Base-by-base conservation (phyloP, 2,797 vertebrate species). In the Rhynchonycteris naso region DNA sequence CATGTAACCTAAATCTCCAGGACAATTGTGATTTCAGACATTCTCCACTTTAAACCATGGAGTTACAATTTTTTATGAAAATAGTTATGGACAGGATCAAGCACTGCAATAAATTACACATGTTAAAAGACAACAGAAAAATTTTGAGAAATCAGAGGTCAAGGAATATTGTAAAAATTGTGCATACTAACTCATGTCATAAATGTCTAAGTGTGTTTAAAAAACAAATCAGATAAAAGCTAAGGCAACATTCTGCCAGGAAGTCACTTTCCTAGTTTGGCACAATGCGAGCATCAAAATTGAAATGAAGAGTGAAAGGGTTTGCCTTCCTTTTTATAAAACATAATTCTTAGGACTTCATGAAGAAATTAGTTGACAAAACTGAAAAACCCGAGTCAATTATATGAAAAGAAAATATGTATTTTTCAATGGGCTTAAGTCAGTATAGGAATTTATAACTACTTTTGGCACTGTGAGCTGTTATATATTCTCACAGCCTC, bases 1-100 rank as follows among this genome's bases (percentile, higher is more conserved):
- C 59, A 71, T 8, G 9, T 38, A 90, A 90, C n/a, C 54, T 69
- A 63, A 80, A 79, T 59, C 68, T 86, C 58, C 12, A 82, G 24
- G 50, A 90, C 33, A 91, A 88, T 58, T 71, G 15, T 63, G 43
- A 87, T 54, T 88, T 92, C 69, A 96, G 82, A 81, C 75, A 56
- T 79, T 72, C n/a, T 95, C 68, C 35, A 79, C 59, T 79, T 4
- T 75, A 92, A 93, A 72, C 18, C 52, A 43, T 18, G 13, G 18
- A 82, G 81, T 78, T 88, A 56, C 1, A 78, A 26, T 33, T 63
- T 63, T 95, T 93, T 83, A 47, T 59, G 28, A 66, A 96, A 78
- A 58, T 38, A n/a, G 21, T 35, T 75, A 71, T 82, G 33, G 54
- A 89, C 4, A 63, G 56, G 21, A 88, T 78, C 38, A 56, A 88